These are phyloP conservation scores for Podotricha telesiphe DNA, from an alignment of 2,888 invertebrate genomes.

Conservation along the genomic window DNA sequence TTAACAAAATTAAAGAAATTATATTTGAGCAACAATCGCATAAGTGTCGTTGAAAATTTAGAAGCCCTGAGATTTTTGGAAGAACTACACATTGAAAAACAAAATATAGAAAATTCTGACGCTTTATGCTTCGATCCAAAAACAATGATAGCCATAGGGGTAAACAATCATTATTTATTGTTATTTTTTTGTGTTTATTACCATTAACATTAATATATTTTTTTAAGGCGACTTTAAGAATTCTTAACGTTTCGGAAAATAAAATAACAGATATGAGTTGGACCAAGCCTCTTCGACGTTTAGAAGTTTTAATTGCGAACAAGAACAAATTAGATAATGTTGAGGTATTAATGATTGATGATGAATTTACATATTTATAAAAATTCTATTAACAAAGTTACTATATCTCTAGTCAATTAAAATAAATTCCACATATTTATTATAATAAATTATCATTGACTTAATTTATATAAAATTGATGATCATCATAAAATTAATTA, in stretches of 20 bases:
- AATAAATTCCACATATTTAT: no score
- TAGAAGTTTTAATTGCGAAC: constrained; percentile 83
- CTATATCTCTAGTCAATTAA: no score
- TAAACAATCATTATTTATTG: constrained; percentile 52
- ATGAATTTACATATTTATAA: constrained; percentile 13
- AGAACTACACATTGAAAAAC: constrained; percentile 88
- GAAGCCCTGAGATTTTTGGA: constrained; percentile 83
- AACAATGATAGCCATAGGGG: constrained; percentile 83
- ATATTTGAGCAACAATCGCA: constrained; percentile 88
- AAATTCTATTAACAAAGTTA: no score
- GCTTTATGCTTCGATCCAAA: constrained; percentile 87
- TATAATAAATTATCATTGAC: no score
- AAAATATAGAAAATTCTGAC: constrained; percentile 81
- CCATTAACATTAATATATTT: not conserved
- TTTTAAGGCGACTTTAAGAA: constrained; percentile 81
- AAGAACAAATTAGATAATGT: constrained; percentile 84
- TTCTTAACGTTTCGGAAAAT: constrained; percentile 86
- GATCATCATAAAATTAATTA: no score
- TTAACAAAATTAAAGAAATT: constrained; percentile 89
- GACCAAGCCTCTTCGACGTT: constrained; percentile 76
- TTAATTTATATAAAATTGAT: no score
- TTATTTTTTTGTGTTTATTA: constrained; percentile 3
- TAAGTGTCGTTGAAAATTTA: constrained; percentile 88
- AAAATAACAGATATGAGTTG: constrained; percentile 82
- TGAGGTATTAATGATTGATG: no score